Percentiles rank a stretch among this genome's conserved stretches.
Evolutionary conservation across 1,140 invertebrate species (phyloP).

Genomic region (Drosophila aff.): DNA sequence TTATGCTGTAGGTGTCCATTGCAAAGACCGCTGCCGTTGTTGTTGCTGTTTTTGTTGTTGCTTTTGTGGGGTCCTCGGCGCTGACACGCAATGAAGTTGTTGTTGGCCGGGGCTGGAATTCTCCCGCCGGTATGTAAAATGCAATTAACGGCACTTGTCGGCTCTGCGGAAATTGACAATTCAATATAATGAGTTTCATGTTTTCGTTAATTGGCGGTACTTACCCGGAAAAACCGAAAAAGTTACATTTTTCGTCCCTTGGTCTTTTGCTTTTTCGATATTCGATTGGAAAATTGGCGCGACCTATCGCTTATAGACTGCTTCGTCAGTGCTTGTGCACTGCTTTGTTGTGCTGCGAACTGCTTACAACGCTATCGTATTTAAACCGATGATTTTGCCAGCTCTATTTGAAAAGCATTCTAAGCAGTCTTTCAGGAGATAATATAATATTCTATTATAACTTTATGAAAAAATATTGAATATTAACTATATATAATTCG

Average conservation of each 20-base stretch:
- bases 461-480: no score
- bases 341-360: no score
- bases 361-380: not conserved
- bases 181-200: conserved; percentile 53
- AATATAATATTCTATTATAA: no score
- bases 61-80: conserved; percentile 69
- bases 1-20: conserved; percentile 60
- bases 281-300: not conserved
- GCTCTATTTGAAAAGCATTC: not conserved
- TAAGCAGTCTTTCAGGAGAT: no score
- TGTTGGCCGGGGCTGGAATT: conserved; percentile 54
- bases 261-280: not conserved
- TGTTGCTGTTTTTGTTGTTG: conserved; percentile 30
- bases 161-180: conserved; percentile 38
- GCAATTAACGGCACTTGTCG: conserved; percentile 78
- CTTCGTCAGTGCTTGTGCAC: not conserved
- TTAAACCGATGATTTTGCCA: not conserved
- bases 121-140: conserved; percentile 49
- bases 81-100: conserved; percentile 81
- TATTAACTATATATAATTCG: no score
- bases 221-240: conserved; percentile 1
- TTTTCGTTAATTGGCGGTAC: conserved; percentile 26
- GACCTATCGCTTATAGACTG: not conserved
- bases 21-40: conserved; percentile 7
- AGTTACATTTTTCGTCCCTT: not conserved